These are phyloP conservation scores for Ectemnius continuus DNA, from an alignment of 2,888 invertebrate species.

Conservation along the genomic window DNA sequence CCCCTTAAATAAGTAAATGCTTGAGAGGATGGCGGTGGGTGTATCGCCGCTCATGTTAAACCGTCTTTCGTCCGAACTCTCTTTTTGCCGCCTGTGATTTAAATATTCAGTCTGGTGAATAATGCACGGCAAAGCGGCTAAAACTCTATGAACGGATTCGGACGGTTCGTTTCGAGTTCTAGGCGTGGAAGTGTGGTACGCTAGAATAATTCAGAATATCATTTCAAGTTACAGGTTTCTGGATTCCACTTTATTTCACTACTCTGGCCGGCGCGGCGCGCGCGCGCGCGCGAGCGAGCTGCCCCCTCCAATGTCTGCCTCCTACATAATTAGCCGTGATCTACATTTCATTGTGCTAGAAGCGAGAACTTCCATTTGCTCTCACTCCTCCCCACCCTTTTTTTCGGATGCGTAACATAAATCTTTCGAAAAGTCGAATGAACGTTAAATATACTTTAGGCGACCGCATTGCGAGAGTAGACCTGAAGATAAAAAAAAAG, in stretches of 20 bases:
- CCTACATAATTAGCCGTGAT: conserved; percentile 1
- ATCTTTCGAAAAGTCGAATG: too few species aligned
- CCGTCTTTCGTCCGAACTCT: conserved; percentile 59
- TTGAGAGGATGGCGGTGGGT: conserved; percentile 25
- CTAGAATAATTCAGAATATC: conserved; percentile 54
- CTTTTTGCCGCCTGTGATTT: conserved; percentile 55
- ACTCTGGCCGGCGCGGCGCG: too few species aligned
- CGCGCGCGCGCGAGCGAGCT: too few species aligned
- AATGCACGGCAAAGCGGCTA: conserved; percentile 63
- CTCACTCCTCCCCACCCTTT: background rate
- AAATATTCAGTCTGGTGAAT: conserved; percentile 67
- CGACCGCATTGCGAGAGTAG: too few species aligned
- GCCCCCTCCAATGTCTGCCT: too few species aligned
- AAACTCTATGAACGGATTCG: conserved; percentile 65
- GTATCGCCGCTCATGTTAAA: conserved; percentile 64
- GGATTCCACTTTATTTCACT: conserved; percentile 28
- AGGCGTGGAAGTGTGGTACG: conserved; percentile 43
- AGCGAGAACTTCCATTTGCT: too few species aligned
- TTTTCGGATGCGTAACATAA: too few species aligned
- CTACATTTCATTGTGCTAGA: too few species aligned
- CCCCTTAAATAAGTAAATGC: conserved; percentile 48
- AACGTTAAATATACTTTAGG: too few species aligned
- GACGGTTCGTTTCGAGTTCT: conserved; percentile 49
- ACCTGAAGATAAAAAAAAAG: too few species aligned
- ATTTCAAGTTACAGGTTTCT: conserved; percentile 36